Percentiles rank a stretch among this genome's conserved stretches.
These are phyloP conservation scores for Ditylenchus dipsaci DNA, from an alignment of 1,140 invertebrate genomes.

Conservation along the genomic window DNA sequence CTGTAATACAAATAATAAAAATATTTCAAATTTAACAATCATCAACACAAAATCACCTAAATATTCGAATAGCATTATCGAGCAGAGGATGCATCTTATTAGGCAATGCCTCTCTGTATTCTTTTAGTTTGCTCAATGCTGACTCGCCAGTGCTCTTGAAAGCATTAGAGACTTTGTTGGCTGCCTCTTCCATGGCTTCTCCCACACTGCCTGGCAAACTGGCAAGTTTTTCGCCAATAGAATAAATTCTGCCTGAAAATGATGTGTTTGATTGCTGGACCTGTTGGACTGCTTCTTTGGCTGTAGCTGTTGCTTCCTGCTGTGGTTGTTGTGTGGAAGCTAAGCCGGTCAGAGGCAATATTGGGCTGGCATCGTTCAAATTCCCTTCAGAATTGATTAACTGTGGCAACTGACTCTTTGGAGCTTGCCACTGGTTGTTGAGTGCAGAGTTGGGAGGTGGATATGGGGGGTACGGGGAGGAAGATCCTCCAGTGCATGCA, in stretches of 20 bases:
- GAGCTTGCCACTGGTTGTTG: too few species aligned
- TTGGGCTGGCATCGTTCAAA: background rate
- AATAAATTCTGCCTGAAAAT: background rate
- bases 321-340: background rate
- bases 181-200: background rate
- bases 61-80: background rate
- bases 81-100: background rate
- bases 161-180: background rate
- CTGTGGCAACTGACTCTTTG: background rate
- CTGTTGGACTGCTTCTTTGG: too few species aligned
- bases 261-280: too few species aligned
- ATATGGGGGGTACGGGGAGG: background rate
- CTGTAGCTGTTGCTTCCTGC: background rate
- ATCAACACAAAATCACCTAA: too few species aligned
- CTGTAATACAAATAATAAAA: too few species aligned
- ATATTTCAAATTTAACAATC: too few species aligned
- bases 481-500: background rate
- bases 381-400: background rate
- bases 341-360: background rate
- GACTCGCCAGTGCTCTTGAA: background rate
- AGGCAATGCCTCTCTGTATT: background rate
- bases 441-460: background rate
- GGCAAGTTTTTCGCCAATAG: background rate
- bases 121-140: background rate
- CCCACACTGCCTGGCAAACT: background rate